Evolutionary conservation across 2,888 invertebrate species (phyloP).

Genomic region (Petrolisthes cinctipes): DNA sequence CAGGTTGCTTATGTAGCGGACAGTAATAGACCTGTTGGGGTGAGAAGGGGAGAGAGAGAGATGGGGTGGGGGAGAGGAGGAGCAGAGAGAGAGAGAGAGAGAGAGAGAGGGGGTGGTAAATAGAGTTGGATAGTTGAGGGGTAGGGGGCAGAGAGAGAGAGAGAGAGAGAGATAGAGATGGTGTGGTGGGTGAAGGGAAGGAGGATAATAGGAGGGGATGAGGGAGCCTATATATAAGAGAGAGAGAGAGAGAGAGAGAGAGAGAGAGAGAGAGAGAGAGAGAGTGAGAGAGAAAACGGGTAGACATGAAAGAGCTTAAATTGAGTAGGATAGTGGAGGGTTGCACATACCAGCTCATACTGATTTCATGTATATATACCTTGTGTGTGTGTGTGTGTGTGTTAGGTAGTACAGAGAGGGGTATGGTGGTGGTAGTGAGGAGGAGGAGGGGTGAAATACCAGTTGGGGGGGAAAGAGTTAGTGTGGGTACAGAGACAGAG

Average conservation of each 20-base stretch:
- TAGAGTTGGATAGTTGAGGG: too few species aligned
- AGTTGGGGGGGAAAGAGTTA: neutral
- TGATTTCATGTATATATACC: too few species aligned
- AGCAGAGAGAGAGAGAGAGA: neutral
- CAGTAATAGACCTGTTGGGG: conserved; percentile 2
- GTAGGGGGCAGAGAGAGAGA: neutral
- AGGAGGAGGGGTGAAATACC: neutral
- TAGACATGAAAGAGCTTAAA: too few species aligned
- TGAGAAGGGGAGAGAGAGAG: neutral
- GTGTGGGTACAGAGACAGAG: neutral
- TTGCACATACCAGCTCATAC: too few species aligned
- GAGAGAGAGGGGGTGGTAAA: neutral
- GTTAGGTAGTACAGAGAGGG: neutral
- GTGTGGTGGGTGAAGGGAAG: too few species aligned
- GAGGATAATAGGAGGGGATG: too few species aligned
- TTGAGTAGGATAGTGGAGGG: too few species aligned
- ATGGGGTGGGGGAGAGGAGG: neutral
- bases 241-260: conserved; percentile 1
- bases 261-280: conserved; percentile 1
- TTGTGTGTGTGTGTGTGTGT: neutral
- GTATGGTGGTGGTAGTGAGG: neutral
- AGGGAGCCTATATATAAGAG: neutral
- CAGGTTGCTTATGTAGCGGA: conserved; percentile 11
- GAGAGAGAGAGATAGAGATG: neutral
- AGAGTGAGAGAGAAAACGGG: too few species aligned